Evolutionary conservation across 2,888 invertebrate genomes (phyloP).

Genomic region (Abscondita cerata): DNA sequence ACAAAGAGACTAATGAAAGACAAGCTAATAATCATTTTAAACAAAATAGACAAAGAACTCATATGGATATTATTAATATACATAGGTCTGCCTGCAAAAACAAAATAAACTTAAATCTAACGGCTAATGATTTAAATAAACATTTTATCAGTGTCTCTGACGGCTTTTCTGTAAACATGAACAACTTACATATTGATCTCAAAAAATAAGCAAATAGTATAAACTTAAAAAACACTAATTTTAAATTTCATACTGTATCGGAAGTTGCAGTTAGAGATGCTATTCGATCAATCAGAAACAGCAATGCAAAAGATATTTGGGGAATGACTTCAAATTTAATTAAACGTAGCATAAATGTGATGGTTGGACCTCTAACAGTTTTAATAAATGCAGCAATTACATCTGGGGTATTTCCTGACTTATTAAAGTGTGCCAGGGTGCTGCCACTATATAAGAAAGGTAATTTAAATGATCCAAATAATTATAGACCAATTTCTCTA

Average conservation of each 20-base stretch:
- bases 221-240: not conserved
- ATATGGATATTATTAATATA: slow-evolving; percentile 1
- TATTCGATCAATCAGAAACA: not conserved
- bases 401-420: not conserved
- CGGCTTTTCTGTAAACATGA: not conserved
- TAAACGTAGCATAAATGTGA: not conserved
- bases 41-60: too few relatives aligned
- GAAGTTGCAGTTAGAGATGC: not conserved
- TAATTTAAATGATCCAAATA: too few relatives aligned
- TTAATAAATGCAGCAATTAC: slow-evolving; percentile 1
- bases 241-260: not conserved
- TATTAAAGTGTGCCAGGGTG: too few relatives aligned
- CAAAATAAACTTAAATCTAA: not conserved
- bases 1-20: too few relatives aligned
- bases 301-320: not conserved
- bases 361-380: slow-evolving; percentile 3
- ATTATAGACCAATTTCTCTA: too few relatives aligned
- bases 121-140: not conserved
- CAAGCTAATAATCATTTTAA: too few relatives aligned
- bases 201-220: too few relatives aligned
- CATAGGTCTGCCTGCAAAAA: not conserved
- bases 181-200: not conserved
- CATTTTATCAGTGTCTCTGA: not conserved
- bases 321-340: not conserved
- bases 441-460: too few relatives aligned